A percentile compares a stretch with the other conserved stretches of the same genome.
Conservation (phyloP, 2,888 invertebrate species). For the Tolmerus cingulatus region DNA sequence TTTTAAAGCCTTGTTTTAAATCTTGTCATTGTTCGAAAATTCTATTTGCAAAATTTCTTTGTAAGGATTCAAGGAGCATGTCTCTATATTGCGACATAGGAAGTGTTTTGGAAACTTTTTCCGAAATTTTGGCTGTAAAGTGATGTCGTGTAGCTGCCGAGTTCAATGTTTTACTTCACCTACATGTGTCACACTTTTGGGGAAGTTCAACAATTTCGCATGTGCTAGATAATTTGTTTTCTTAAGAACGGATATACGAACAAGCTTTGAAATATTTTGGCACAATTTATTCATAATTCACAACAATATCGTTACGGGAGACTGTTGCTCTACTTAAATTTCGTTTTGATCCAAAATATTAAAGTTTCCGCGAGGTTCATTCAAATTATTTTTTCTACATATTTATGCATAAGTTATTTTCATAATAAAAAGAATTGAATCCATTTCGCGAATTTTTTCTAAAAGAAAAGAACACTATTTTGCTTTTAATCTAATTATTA, state of each 20-base stretch:
- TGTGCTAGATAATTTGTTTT: background rate
- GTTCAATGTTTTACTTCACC: background rate
- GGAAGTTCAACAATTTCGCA: background rate
- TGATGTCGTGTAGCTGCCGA: background rate
- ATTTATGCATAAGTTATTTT: no score
- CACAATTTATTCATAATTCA: background rate
- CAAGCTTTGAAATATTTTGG: background rate
- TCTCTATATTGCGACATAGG: background rate
- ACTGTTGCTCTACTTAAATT: background rate
- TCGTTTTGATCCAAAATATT: background rate
- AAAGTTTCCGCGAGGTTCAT: background rate
- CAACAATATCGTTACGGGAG: background rate
- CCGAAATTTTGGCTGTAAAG: background rate
- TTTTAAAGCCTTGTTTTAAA: background rate
- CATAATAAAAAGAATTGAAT: no score
- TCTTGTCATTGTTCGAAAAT: background rate
- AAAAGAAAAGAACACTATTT: no score
- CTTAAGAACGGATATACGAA: background rate
- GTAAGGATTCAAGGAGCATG: background rate
- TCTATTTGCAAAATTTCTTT: background rate
- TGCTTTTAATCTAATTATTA: no score
- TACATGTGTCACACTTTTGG: background rate
- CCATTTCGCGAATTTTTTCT: no score
- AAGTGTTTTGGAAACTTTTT: background rate
- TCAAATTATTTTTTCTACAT: background rate